phyloP scores from a whole-genome alignment of 2,888 invertebrate species.

The Drosophila imparisetae region DNA sequence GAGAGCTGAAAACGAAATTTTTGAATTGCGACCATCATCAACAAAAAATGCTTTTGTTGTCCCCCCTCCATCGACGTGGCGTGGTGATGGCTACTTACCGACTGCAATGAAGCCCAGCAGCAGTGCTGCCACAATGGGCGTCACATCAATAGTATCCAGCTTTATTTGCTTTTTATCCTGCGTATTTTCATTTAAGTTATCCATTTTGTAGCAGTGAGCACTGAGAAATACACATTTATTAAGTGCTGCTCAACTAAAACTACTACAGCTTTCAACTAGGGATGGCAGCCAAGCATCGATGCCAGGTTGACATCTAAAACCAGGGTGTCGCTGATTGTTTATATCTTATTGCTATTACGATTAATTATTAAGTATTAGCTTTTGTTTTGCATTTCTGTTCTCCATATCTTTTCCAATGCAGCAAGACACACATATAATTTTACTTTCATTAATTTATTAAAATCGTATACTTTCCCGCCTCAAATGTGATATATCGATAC shows the following conservation, averaged over 20 bases:
- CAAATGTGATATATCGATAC: slow-evolving; percentile 4
- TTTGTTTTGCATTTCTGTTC: background rate
- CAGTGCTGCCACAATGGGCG: slow-evolving; percentile 77
- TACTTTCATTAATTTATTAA: background rate
- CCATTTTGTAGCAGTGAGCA: slow-evolving; percentile 66
- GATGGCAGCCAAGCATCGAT: slow-evolving; percentile 14
- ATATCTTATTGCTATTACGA: background rate
- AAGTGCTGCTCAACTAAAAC: slow-evolving; percentile 30
- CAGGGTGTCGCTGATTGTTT: background rate
- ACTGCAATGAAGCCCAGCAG: slow-evolving; percentile 79
- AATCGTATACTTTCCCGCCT: background rate
- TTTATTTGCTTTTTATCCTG: slow-evolving; percentile 67
- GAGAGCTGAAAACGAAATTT: slow-evolving; percentile 66
- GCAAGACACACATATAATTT: background rate
- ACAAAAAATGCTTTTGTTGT: slow-evolving; percentile 24
- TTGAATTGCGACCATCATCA: slow-evolving; percentile 14
- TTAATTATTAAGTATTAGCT: background rate
- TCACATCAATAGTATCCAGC: slow-evolving; percentile 69
- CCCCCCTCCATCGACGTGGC: slow-evolving; percentile 41
- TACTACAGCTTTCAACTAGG: slow-evolving; percentile 34
- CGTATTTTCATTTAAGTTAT: slow-evolving; percentile 70
- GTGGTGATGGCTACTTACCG: slow-evolving; percentile 67
- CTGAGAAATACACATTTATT: slow-evolving; percentile 21
- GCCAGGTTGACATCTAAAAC: background rate
- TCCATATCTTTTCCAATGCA: background rate